Base-by-base conservation (phyloP, 2,113 vertebrate genomes). In the Hylia prasina region DNA sequence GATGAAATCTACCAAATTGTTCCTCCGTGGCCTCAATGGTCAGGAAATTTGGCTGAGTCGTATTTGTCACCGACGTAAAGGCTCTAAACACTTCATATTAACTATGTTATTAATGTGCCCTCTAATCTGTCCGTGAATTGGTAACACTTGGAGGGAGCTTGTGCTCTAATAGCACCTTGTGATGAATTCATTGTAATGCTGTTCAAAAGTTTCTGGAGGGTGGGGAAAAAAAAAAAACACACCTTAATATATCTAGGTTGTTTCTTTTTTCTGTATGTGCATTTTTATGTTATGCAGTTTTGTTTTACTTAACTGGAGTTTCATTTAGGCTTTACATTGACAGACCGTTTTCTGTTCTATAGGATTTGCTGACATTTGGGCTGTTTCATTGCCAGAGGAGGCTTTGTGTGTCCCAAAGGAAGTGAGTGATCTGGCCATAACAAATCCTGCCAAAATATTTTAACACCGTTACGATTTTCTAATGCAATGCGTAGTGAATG, bases 1-100 rank as follows among this genome's bases (percentile, higher is more conserved):
- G 98, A 99, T 99, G 98, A 98, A 98, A 99, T 98, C 98, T 98
- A 98, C 98, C 98, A 98, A 98, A 98, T 99, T 98, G 98, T 98
- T 98, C 98, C 98, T 98, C 97, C 87, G 96, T 98, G 98, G 98
- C 98, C 98, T 98, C 97, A 93, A 95, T 98, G 98, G 98, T 98
- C 98, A 98, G 98, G 98, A 98, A 98, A 98, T 98, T 98, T 97
- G 98, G 98, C 98, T 97, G 97, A 97, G 98, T 98, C 96, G 96
- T 98, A 98, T 98, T 98, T 98, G 98, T 99, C 98, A 99, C 98
- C 61, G 90, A 94, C 15, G 96, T 93, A 98, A 97, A 97, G 97
- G 97, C 96, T 97, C 98, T 98, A 97, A 98, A 98, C 97, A 97
- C 98, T 98, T 98, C 97, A 97, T 98, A 98, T 98, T 98, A 98